phyloP scores from a whole-genome alignment of 92 coral and sea anemone genomes.

The Muricea muricata region DNA sequence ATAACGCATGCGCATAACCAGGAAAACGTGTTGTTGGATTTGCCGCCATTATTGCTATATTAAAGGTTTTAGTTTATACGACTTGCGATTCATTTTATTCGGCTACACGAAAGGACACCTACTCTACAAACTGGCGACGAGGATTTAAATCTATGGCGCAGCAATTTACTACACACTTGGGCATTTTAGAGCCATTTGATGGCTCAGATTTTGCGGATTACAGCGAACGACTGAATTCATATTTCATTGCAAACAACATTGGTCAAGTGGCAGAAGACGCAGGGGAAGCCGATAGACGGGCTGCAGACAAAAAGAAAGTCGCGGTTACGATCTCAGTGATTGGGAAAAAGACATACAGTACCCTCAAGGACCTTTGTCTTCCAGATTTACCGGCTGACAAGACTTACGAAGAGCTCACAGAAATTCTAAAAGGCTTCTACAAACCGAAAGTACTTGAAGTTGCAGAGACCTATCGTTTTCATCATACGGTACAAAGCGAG shows the following conservation, averaged over 20 bases:
- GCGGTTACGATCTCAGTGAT: slow-evolving; percentile 58
- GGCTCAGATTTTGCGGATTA: slow-evolving; percentile 42
- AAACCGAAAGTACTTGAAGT: slow-evolving; percentile 58
- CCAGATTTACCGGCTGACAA: slow-evolving; percentile 43
- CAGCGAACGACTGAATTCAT: slow-evolving; percentile 53
- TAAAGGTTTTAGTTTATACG: too few species aligned
- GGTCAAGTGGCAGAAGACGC: slow-evolving; percentile 56
- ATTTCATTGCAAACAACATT: slow-evolving; percentile 57
- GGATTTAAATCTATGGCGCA: not conserved
- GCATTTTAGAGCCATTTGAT: not conserved
- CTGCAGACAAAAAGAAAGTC: slow-evolving; percentile 57
- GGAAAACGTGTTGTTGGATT: too few species aligned
- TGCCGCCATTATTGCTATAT: too few species aligned
- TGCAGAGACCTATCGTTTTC: slow-evolving; percentile 60
- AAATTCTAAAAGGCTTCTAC: slow-evolving; percentile 18
- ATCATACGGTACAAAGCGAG: slow-evolving; percentile 45
- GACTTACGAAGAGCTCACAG: too few species aligned
- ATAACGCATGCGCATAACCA: too few species aligned
- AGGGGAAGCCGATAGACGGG: slow-evolving; percentile 26
- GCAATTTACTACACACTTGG: not conserved
- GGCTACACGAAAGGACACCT: too few species aligned
- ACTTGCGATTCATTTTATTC: too few species aligned
- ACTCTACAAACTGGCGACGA: slow-evolving; percentile 4
- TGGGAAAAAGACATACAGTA: slow-evolving; percentile 39
- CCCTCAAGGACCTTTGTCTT: slow-evolving; percentile 54